Conservation (phyloP, 2,113 vertebrate genomes). For the Gobiocypris rarus region DNA sequence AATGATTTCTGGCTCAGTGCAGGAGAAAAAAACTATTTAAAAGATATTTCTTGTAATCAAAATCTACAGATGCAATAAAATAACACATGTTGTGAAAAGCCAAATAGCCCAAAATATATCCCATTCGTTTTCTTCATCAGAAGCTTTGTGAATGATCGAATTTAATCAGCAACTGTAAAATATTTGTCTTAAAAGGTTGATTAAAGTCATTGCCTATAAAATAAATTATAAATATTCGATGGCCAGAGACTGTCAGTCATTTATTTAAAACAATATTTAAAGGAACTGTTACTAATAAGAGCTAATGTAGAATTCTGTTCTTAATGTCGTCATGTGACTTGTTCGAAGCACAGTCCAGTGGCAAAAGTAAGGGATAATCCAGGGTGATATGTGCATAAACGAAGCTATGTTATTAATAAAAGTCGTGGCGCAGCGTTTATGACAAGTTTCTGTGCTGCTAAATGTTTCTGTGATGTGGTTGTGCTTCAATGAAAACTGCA, state of each 20-base stretch:
- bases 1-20: background rate
- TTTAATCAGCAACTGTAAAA: background rate
- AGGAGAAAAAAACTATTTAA: background rate
- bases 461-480: no score
- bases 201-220: background rate
- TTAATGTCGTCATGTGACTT: background rate
- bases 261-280: background rate
- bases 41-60: no score
- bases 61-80: background rate
- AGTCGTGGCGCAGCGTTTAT: no score
- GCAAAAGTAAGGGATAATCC: no score
- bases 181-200: background rate
- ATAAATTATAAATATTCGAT: background rate
- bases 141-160: background rate
- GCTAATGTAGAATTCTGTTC: no score
- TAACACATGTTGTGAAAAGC: background rate
- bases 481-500: no score
- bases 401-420: no score
- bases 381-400: no score
- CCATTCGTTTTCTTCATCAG: background rate
- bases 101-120: no score
- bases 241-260: background rate
- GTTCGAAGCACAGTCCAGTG: no score
- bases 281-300: no score
- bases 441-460: no score